Evolutionary conservation across 2,797 vertebrate genomes (phyloP), one percentile per base, ranked within the genome.

Genomic region (Astyanax mexicanus): DNA sequence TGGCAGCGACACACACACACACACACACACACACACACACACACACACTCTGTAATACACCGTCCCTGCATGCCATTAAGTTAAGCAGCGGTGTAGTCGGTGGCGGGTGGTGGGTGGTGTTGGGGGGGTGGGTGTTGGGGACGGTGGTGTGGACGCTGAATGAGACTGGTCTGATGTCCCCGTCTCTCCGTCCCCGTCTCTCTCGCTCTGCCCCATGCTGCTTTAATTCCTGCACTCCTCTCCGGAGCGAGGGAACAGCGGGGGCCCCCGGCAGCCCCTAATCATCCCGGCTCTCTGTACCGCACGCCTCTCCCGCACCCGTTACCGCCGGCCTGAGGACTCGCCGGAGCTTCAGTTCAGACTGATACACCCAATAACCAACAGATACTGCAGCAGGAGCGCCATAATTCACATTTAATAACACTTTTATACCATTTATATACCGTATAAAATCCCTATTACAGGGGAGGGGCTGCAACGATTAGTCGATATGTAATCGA

Each of bases 181-280:
- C 25, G 76, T 60, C 51, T 37, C 44, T 78, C 42, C 37, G 17
- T 69, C 35, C 27, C 40, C 4, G 13, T 4, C 23, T 23, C 40
- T 37, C 12, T 17, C 42, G 37, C 32, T 58, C 57, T 61, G 49
- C 75, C 75, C 67, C 75, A 70, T 71, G 75, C 75, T 70, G 75
- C 68, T 77, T 77, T 77, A 77, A 77, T 77, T 77, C 75, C 75
- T 77, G 75, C 75, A 64, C 74, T 76, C 32, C 74, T 42, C 62
- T 61, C 5, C 55, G n/a, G 55, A 32, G 55, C 45, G 58, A 55
- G 23, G 47, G 38, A 62, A 32, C 74, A 64, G 74, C 66, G 40
- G 74, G 74, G 25, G 67, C 7, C 51, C 57, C 29, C 66, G 9
- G 17, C 57, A 44, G 68, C 49, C 29, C 19, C 47, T 71, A 77